A percentile compares a stretch with the other conserved stretches of the same genome.
These are phyloP conservation scores for Brachionus sp. DNA, from an alignment of 1,140 invertebrate species.

Conservation along the genomic window DNA sequence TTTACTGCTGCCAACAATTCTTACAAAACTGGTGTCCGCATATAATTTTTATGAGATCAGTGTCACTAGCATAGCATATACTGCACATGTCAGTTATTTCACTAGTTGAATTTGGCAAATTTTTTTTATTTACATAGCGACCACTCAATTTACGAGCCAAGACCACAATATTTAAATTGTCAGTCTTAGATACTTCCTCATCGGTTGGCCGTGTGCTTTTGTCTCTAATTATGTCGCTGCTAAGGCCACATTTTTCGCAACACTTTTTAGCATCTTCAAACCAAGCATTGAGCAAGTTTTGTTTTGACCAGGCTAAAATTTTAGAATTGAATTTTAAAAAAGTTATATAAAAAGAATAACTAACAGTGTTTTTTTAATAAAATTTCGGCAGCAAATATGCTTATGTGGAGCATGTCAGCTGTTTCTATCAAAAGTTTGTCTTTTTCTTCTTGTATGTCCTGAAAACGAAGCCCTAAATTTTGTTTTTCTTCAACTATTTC, in stretches of 20 bases:
- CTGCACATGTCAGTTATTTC: conserved; percentile 63
- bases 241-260: conserved; percentile 65
- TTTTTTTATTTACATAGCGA: conserved; percentile 14
- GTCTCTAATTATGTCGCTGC: neutral
- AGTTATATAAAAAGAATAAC: too few relatives aligned
- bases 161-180: neutral
- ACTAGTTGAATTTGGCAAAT: neutral
- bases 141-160: conserved; percentile 16
- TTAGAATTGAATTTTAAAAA: too few relatives aligned
- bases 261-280: conserved; percentile 68
- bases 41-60: conserved; percentile 61
- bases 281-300: conserved; percentile 69
- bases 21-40: conserved; percentile 69
- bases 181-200: neutral
- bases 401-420: conserved; percentile 71
- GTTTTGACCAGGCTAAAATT: conserved; percentile 71
- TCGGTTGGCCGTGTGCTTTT: neutral
- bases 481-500: conserved; percentile 44
- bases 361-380: conserved; percentile 70
- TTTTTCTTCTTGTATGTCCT: conserved; percentile 73
- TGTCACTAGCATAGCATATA: conserved; percentile 63
- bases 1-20: conserved; percentile 66
- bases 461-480: conserved; percentile 66
- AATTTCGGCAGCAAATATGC: conserved; percentile 71
- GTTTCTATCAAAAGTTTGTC: conserved; percentile 71